A percentile compares a stretch with the other conserved stretches of the same genome.
Conservation (phyloP, 2,888 invertebrate genomes). For the Ariolimax columbianus region DNA sequence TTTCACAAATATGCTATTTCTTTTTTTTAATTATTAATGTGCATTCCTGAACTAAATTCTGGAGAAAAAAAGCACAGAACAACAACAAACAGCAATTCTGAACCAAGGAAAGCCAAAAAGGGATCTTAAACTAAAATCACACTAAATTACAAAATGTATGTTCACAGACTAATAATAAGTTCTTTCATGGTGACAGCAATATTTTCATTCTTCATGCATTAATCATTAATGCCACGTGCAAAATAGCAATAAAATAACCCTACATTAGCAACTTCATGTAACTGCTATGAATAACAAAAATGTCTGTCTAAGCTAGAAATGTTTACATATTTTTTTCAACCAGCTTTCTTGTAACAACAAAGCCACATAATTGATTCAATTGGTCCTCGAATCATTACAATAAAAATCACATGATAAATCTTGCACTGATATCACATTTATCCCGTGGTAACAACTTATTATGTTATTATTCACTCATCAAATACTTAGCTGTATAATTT, state of each 20-base stretch:
- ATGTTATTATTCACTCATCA: background rate
- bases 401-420: background rate
- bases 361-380: no score
- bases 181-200: background rate
- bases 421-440: no score
- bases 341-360: no score
- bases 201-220: background rate
- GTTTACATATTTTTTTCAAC: no score
- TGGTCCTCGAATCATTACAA: no score
- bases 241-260: background rate
- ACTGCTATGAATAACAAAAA: background rate
- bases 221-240: background rate
- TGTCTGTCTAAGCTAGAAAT: background rate
- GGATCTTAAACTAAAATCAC: background rate
- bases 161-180: background rate
- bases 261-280: background rate
- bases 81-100: background rate
- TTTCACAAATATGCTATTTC: no score
- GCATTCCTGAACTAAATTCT: background rate
- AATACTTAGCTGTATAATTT: background rate
- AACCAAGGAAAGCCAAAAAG: slow-evolving; percentile 22
- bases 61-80: background rate
- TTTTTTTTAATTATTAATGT: background rate
- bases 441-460: background rate
- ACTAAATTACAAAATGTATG: background rate